phyloP scores from a whole-genome alignment of 2,113 vertebrate species.

The Vulpes vulpes region DNA sequence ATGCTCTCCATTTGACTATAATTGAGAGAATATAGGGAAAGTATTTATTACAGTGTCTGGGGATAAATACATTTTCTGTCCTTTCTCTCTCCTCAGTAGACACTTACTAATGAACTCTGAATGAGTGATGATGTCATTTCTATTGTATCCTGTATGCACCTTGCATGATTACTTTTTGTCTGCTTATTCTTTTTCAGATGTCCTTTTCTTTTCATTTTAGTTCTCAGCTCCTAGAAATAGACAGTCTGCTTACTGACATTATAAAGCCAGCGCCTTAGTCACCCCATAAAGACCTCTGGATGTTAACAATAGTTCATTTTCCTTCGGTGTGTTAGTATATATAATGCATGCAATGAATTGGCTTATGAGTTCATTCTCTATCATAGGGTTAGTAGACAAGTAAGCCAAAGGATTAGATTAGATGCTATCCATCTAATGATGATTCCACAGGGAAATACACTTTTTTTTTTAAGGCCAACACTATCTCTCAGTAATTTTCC shows the following conservation, averaged over 20 bases:
- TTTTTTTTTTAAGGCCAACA: slow-evolving; percentile 62
- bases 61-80: background rate
- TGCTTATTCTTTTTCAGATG: background rate
- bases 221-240: background rate
- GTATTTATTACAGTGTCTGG: background rate
- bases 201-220: background rate
- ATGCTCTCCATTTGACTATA: background rate
- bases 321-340: background rate
- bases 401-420: slow-evolving; percentile 4
- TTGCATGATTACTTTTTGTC: background rate
- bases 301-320: background rate
- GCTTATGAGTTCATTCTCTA: background rate
- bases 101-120: background rate
- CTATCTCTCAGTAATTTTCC: slow-evolving; percentile 70
- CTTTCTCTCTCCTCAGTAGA: background rate
- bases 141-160: background rate
- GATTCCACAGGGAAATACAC: background rate
- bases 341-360: background rate
- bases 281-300: background rate
- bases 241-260: background rate
- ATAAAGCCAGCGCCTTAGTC: background rate
- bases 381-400: background rate
- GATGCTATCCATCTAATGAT: background rate
- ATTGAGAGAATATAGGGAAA: background rate
- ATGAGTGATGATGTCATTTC: background rate